A percentile compares a stretch with the other conserved stretches of the same genome.
phyloP scores from a whole-genome alignment of 2,113 vertebrate genomes.

The Dipodomys spectabilis region DNA sequence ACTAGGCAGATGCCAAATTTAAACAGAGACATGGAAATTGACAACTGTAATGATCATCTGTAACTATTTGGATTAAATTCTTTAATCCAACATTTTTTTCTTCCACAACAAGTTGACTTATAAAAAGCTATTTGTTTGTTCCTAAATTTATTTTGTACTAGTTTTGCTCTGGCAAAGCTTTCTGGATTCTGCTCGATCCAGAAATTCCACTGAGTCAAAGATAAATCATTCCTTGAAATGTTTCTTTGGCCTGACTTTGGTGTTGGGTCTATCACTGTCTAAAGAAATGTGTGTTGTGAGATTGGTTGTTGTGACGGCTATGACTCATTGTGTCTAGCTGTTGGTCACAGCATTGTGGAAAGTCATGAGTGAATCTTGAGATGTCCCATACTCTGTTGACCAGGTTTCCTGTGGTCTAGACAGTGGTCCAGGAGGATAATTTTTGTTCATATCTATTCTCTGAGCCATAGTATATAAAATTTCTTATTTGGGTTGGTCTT shows the following conservation, averaged over 20 bases:
- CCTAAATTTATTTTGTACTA: neutral
- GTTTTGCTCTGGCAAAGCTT: neutral
- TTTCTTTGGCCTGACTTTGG: conserved; percentile 20
- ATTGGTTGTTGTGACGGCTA: neutral
- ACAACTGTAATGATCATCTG: neutral
- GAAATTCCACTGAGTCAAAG: neutral
- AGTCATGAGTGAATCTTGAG: conserved; percentile 31
- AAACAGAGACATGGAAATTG: neutral
- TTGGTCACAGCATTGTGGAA: conserved; percentile 40
- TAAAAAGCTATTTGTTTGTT: conserved; percentile 4
- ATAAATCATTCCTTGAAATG: conserved; percentile 16
- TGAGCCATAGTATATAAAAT: conserved; percentile 9
- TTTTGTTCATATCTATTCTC: conserved; percentile 39
- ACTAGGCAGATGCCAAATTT: neutral
- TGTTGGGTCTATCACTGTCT: neutral
- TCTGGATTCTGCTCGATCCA: conserved; percentile 13
- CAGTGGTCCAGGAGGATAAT: conserved; percentile 29
- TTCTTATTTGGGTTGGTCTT: neutral
- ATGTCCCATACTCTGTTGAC: conserved; percentile 40
- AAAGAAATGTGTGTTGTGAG: neutral
- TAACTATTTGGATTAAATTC: neutral
- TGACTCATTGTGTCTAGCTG: conserved; percentile 60
- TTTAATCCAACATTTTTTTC: neutral
- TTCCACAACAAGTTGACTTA: neutral
- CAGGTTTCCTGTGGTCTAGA: conserved; percentile 74